These are phyloP conservation scores for Sycophila texana DNA, from an alignment of 2,888 invertebrate genomes.

Conservation along the genomic window DNA sequence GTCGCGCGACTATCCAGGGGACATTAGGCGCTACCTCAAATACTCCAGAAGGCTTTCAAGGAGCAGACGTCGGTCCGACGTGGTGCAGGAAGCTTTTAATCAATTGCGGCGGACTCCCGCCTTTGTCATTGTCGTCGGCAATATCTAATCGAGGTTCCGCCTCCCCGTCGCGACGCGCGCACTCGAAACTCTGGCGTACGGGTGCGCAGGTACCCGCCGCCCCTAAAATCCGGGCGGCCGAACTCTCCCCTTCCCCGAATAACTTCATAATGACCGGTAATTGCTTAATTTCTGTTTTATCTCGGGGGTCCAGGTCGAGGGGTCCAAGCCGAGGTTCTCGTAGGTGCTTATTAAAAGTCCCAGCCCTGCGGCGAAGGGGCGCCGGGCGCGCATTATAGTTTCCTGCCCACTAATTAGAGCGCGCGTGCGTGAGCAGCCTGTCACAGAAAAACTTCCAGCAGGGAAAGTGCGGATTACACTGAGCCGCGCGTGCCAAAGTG, in stretches of 20 bases:
- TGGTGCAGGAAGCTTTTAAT: slow-evolving; percentile 41
- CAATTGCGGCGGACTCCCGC: slow-evolving; percentile 25
- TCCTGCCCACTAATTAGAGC: slow-evolving; percentile 42
- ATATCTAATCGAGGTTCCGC: slow-evolving; percentile 43
- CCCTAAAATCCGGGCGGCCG: background rate
- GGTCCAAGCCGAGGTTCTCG: background rate
- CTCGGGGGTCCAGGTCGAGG: slow-evolving; percentile 32
- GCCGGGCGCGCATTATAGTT: slow-evolving; percentile 26
- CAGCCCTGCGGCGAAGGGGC: slow-evolving; percentile 14
- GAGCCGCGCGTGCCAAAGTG: background rate
- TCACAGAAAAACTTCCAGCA: slow-evolving; percentile 4
- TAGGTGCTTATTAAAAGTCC: slow-evolving; percentile 59
- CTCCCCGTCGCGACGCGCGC: background rate
- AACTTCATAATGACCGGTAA: slow-evolving; percentile 67
- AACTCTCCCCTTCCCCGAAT: slow-evolving; percentile 58
- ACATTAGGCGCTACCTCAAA: background rate
- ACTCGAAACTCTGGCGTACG: background rate
- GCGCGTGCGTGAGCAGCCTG: background rate
- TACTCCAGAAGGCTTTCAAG: slow-evolving; percentile 38
- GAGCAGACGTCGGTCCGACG: background rate
- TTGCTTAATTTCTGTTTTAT: slow-evolving; percentile 70
- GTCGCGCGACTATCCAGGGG: background rate
- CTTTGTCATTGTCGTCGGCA: slow-evolving; percentile 4
- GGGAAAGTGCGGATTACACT: slow-evolving; percentile 3
- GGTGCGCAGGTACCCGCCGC: background rate